Base-by-base conservation (phyloP, 2,797 vertebrate species). In the Crenuchus spilurus region DNA sequence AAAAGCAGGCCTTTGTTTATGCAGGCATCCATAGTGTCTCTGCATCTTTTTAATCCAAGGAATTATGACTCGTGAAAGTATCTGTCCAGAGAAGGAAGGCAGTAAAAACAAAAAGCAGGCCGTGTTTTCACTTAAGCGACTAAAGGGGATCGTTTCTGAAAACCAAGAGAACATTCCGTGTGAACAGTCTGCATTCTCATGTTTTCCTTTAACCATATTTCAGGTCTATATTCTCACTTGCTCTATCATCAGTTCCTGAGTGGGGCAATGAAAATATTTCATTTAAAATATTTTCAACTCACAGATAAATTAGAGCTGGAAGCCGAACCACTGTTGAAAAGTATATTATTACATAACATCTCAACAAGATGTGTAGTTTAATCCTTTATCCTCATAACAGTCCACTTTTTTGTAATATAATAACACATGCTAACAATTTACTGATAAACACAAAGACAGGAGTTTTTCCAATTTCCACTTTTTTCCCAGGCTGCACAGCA, bases 71-170 rank as follows among this genome's bases (percentile, higher is more conserved):
- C 58, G 67, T 78, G 76, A 84, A 80, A 84, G 76, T 60, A 80
- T 76, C 75, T 75, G 57, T 82, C 65, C 76, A 75, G 77, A 78
- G 86, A 83, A 49, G 22, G 60, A 84, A 71, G 82, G 70, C 63
- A 55, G 18, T 68, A 78, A 86, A 74, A 81, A 72, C 55, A 83
- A 84, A 73, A 71, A 81, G 85, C 84, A 88, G 84, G 80, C 49
- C n/a, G 39, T 73, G 57, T 62, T 62, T 28, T 62, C 58, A 28
- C 70, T 46, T 35, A 62, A 30, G 49, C 22, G 63, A 39, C 70
- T 33, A 33, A 61, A 13, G 37, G 37, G n/a, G 51, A 26, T n/a
- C 8, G 16, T 73, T 65, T 65, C 18, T 55, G 41, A 37, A 51
- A 57, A 57, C 9, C 9, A 10, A 44, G 18, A 18, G 13, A 37